Conservation (phyloP, 2,888 invertebrate species). For the Rhyacophila evoluta region DNA sequence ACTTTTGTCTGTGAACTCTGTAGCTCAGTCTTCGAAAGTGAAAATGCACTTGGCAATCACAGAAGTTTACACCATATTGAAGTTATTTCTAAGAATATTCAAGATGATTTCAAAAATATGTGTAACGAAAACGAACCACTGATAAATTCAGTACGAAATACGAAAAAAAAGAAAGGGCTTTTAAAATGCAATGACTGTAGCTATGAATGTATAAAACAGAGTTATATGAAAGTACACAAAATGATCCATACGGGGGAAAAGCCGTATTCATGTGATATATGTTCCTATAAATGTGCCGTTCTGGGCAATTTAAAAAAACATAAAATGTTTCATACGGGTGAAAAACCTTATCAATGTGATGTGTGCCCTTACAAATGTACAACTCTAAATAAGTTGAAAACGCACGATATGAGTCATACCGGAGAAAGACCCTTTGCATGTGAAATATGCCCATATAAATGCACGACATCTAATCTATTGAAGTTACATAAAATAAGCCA, state of each 20-base stretch:
- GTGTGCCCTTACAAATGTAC: neutral
- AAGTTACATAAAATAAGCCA: neutral
- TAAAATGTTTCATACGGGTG: neutral
- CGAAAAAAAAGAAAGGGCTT: too few species aligned
- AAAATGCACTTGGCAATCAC: too few species aligned
- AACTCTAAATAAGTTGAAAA: neutral
- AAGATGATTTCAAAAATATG: too few species aligned
- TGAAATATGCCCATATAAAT: neutral
- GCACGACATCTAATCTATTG: neutral
- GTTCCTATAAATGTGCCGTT: neutral
- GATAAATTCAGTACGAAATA: too few species aligned
- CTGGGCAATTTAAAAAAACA: neutral
- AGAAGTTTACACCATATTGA: too few species aligned
- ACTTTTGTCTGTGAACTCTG: too few species aligned
- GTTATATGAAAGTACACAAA: neutral
- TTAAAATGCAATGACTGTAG: neutral
- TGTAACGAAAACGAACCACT: too few species aligned
- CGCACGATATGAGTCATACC: neutral
- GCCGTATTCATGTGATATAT: neutral
- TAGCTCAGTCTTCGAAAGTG: too few species aligned
- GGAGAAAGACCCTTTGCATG: neutral
- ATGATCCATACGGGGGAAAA: neutral
- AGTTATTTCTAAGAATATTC: too few species aligned
- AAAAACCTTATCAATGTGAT: neutral
- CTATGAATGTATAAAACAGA: neutral